Evolutionary conservation across 37 sponge, comb jelly and placozoan species (phyloP), one percentile per base, ranked within the genome.

Genomic region (Bolinopsis microptera): DNA sequence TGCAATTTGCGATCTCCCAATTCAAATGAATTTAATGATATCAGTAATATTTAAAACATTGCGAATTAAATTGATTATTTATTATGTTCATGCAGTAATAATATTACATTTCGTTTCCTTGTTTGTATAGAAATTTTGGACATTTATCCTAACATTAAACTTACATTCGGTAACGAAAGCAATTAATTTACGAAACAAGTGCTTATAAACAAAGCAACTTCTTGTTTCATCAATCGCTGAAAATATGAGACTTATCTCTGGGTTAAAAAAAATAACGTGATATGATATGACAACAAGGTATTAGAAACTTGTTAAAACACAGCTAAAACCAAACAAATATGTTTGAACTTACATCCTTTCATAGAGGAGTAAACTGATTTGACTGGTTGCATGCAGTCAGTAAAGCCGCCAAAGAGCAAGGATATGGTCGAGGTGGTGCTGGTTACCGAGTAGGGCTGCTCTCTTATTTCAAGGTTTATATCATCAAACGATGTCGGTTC

Each of bases 401-500:
- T 34, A 32, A 77, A 32, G 27, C 80, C 80, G 33, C 80, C 80
- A 77, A 77, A 32, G 18, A 77, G 34, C 28, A 77, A 1, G 0
- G 80, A 1, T 32, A 77, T 34, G 3, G 80, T 77, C 0, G 80
- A 77, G 1, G 80, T 77, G 35, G 80, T 34, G 32, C 80, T 77
- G 28, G 80, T 34, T 77, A 77, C 80, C 22, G 80, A 77, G 32
- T 77, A 77, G 21, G 27, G 80, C 80, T 77, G 80, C 36, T 77
- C 80, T 32, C 80, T 28, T 1, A 77, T 34, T 16, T 77, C 80
- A 8, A 77, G 21, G 32, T 32, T 77, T 28, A 77, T 77, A 35
- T 32, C 27, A 27, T 77, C 80, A 77, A 77, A 32, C 21, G 80
- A 77, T 77, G 80, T 77, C 18, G 80, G 80, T 77, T 77, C 80